Base-by-base conservation (phyloP, 2,888 invertebrate genomes). In the Craniophora ligustri region DNA sequence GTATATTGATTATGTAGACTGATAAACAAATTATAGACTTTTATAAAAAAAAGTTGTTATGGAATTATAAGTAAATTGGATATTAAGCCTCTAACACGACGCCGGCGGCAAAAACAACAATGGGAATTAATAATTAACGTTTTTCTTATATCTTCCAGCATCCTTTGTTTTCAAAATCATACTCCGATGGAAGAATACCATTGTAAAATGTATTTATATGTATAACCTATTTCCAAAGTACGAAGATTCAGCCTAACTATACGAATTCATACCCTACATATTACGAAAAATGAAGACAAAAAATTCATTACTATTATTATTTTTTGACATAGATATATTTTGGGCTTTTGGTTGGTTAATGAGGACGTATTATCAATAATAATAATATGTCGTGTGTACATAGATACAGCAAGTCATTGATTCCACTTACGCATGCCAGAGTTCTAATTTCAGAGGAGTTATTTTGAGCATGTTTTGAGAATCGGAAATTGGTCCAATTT, bases 401-500 rank as follows among this genome's bases (percentile, higher is more conserved):
- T 18, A 34, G 11, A 41, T 48, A 66, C 39, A 49, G 35, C 41
- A 55, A 66, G 65, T 77, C 75, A 76, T 78, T 78, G 74, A 76
- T 81, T 80, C 72, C 63, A 71, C 77, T 85, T 88, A 87, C 87
- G 80, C 89, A 78, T 88, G 88, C 73, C 89, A 67, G 72, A 68
- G 81, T 82, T 87, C 89, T 86, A 84, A 88, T 87, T 88, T 76
- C 76, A 80, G 85, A 79, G 48, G 51, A 67, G 80, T 79, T 85
- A 88, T 86, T 87, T 84, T 81, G 67, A 81, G 77, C 72, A 76
- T 75, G 67, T 79, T 82, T 82, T 78, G 75, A 76, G 67, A 51
- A 66, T 71, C 75, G 64, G 67, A 81, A 87, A 87, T 88, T 85
- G 77, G 74, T 81, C 79, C 82, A 87, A 90, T 87, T 89, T 87